Evolutionary conservation across 2,797 vertebrate species (phyloP), one percentile per base, ranked within the genome.

Genomic region (Pterois miles): DNA sequence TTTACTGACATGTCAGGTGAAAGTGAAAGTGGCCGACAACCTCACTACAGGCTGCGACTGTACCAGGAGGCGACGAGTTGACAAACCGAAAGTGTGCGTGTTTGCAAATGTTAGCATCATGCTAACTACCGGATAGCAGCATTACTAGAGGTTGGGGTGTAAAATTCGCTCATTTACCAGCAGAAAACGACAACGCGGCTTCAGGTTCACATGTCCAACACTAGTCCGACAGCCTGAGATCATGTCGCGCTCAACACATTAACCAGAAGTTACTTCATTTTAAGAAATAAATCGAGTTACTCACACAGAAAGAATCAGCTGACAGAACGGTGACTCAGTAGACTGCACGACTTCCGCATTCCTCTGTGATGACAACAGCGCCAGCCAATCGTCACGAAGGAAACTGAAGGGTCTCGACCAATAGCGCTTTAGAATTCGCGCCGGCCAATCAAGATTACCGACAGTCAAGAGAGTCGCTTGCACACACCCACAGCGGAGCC

Each of bases 251-350:
- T n/a, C 18, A 53, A 79, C 1, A 43, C 8, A 78, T 36, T 8
- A 29, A n/a, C 71, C 0, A 70, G n/a, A 86, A 87, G 80, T 82
- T 77, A 84, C 62, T 85, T 85, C 18, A 82, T 88, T 88, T 88
- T 23, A 71, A 81, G 71, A 84, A 84, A 85, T 70, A 92, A 94
- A 94, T 81, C 92, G 91, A 94, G 93, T 94, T 96, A 96, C 95
- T 96, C 94, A 96, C 95, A 95, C 95, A 93, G 94, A 94, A 92
- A 94, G 88, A 94, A 95, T 95, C 95, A 96, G 95, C 95, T 96
- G 96, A 95, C 91, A 94, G 92, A 93, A 95, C 95, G 92, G 95
- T 96, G 96, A 96, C 95, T 96, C 95, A 96, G 95, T 95, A 95
- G 80, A 94, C 92, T 89, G 74, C 93, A 86, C 90, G 10, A 94